These are phyloP conservation scores for Perizoma flavofasciatum DNA, from an alignment of 2,888 invertebrate species.

Conservation along the genomic window DNA sequence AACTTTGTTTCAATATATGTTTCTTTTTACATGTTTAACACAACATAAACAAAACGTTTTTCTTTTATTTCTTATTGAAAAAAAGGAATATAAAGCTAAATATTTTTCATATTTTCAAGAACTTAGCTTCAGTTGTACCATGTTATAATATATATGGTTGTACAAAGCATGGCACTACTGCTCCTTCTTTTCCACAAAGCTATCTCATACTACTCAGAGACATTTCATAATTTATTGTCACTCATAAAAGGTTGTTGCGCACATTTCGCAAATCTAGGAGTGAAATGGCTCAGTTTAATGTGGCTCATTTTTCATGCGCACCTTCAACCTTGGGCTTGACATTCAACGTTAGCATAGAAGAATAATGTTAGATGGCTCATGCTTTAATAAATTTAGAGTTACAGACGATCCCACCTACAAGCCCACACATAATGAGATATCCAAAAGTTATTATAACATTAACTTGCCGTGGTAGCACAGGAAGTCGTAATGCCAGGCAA, in stretches of 20 bases:
- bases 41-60: too few relatives aligned
- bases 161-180: neutral
- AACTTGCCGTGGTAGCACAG: neutral
- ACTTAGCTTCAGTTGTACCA: too few relatives aligned
- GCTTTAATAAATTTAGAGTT: conserved; percentile 10
- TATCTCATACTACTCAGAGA: conserved; percentile 22
- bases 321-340: conserved; percentile 29
- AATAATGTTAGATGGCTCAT: conserved; percentile 16
- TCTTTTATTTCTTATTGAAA: too few relatives aligned
- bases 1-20: too few relatives aligned
- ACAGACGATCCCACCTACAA: conserved; percentile 4
- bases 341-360: conserved; percentile 16
- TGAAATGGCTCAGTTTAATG: conserved; percentile 37
- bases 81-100: too few relatives aligned
- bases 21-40: too few relatives aligned
- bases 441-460: conserved; percentile 7
- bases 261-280: conserved; percentile 38
- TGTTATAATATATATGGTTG: too few relatives aligned
- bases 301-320: conserved; percentile 31
- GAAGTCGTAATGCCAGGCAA: too few relatives aligned
- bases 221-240: conserved; percentile 39
- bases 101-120: too few relatives aligned
- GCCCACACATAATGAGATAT: conserved; percentile 1
- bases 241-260: conserved; percentile 39
- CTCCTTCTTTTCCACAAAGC: conserved; percentile 3